Conservation (phyloP, 2,113 vertebrate species). For the Bucco capensis region DNA sequence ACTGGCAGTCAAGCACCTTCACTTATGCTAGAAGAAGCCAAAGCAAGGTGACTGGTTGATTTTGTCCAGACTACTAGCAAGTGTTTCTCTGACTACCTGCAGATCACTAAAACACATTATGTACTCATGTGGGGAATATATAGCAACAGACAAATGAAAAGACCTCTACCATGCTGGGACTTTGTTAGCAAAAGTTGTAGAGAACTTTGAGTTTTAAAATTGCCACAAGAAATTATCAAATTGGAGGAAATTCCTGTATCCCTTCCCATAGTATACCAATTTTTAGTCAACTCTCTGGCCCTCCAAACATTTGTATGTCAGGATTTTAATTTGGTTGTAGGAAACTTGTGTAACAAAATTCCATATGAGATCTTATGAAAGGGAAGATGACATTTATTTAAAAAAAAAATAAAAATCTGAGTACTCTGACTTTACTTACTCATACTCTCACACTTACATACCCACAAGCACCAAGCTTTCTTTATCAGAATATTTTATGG, state of each 20-base stretch:
- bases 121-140: not conserved
- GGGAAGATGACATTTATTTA: not conserved
- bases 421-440: not conserved
- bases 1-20: not conserved
- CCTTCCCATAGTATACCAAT: not conserved
- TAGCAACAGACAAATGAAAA: not conserved
- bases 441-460: not conserved
- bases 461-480: not conserved
- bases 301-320: not conserved
- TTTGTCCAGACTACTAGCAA: not conserved
- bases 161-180: not conserved
- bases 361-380: not conserved
- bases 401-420: not conserved
- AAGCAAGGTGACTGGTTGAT: not conserved
- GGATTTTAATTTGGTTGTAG: not conserved
- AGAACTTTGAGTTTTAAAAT: not conserved
- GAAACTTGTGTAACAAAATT: not conserved
- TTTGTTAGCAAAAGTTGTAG: not conserved
- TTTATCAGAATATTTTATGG: not conserved
- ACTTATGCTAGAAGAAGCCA: not conserved
- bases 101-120: not conserved
- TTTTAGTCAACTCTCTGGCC: not conserved
- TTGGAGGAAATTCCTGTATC: not conserved
- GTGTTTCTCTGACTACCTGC: not conserved
- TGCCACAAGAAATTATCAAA: not conserved